These are phyloP conservation scores for Teleiodes luculella DNA, from an alignment of 2,888 invertebrate genomes.

Conservation along the genomic window DNA sequence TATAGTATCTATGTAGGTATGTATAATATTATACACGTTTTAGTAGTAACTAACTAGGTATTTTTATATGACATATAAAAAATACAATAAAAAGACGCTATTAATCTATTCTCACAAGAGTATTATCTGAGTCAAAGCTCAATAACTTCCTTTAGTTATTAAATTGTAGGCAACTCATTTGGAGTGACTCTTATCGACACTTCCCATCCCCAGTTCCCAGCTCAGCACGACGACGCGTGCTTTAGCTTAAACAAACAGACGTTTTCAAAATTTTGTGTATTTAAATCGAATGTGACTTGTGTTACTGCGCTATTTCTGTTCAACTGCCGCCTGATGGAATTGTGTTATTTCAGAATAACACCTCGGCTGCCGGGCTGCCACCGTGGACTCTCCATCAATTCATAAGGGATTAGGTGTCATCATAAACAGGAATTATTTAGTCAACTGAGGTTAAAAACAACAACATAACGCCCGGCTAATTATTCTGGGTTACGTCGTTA, in stretches of 20 bases:
- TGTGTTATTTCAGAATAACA: slow-evolving; percentile 20
- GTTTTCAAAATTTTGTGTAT: slow-evolving; percentile 78
- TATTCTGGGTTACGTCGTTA: slow-evolving; percentile 37
- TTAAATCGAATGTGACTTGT: slow-evolving; percentile 76
- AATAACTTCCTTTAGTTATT: too few species aligned
- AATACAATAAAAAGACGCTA: too few species aligned
- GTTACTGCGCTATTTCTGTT: slow-evolving; percentile 73
- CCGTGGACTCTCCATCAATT: slow-evolving; percentile 52
- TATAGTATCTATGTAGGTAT: too few species aligned
- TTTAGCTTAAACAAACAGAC: slow-evolving; percentile 74
- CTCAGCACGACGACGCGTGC: slow-evolving; percentile 36
- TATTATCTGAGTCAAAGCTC: too few species aligned
- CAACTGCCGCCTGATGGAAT: slow-evolving; percentile 52
- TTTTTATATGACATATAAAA: too few species aligned
- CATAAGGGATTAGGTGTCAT: slow-evolving; percentile 77
- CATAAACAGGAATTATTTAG: slow-evolving; percentile 78
- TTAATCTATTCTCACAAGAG: too few species aligned
- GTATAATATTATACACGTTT: too few species aligned
- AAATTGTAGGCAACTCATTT: too few species aligned
- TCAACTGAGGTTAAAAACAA: slow-evolving; percentile 75
- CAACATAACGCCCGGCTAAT: slow-evolving; percentile 49
- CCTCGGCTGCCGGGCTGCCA: slow-evolving; percentile 16
- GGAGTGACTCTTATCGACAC: neutral
- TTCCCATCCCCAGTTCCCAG: neutral
- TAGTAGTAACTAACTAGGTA: too few species aligned